phyloP scores from a whole-genome alignment of 1,140 invertebrate genomes.

The Belonocnema kinseyi region DNA sequence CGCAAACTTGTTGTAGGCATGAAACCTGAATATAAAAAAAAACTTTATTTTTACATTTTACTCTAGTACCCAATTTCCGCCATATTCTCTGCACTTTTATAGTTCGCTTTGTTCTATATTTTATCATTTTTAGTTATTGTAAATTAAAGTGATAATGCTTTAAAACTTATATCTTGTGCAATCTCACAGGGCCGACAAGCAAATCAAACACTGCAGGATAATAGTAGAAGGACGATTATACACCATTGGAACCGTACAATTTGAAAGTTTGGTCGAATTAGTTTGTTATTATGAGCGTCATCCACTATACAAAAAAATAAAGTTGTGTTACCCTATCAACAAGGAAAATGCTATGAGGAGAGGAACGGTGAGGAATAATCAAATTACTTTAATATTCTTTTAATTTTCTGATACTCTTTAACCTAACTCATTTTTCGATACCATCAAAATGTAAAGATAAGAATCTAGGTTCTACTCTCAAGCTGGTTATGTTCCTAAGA shows the following conservation, averaged over 20 bases:
- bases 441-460: not conserved
- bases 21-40: too few species aligned
- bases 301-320: constrained; percentile 93
- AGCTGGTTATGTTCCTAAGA: too few species aligned
- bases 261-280: constrained; percentile 95
- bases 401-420: constrained; percentile 6
- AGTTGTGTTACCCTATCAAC: constrained; percentile 91
- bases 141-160: too few species aligned
- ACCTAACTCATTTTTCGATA: not conserved
- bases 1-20: too few species aligned
- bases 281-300: constrained; percentile 93
- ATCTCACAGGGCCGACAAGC: constrained; percentile 87
- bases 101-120: too few species aligned
- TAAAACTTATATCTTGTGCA: constrained; percentile 1
- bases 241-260: constrained; percentile 91
- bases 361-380: constrained; percentile 78
- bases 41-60: too few species aligned
- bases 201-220: constrained; percentile 97
- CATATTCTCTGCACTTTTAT: too few species aligned
- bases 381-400: not conserved
- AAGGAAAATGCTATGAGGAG: constrained; percentile 83
- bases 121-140: too few species aligned
- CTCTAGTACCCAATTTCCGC: too few species aligned
- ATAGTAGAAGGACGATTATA: constrained; percentile 93
- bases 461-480: too few species aligned